Percentiles rank a stretch among this genome's conserved stretches.
Evolutionary conservation across 2,888 invertebrate species (phyloP).

Genomic region (Ormyrus labotus): DNA sequence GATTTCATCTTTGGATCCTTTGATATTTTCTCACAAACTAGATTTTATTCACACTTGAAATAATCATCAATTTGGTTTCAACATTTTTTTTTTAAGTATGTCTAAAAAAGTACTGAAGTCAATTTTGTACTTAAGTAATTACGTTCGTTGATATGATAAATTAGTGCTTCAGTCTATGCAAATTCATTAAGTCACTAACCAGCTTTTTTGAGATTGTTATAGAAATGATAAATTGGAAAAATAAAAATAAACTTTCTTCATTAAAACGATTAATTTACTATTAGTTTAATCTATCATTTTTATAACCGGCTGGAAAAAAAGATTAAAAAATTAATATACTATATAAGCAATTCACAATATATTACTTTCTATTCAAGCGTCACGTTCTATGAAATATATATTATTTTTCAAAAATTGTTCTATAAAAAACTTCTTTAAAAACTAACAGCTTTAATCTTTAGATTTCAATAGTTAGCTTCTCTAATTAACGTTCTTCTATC

Average conservation of each 20-base stretch:
- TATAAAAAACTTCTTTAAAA: conserved; percentile 38
- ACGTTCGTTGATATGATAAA: conserved; percentile 51
- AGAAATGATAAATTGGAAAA: no score
- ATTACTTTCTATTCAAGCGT: conserved; percentile 46
- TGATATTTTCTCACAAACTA: neutral
- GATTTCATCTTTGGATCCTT: neutral
- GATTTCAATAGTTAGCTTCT: neutral
- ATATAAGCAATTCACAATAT: conserved; percentile 16
- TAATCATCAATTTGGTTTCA: neutral
- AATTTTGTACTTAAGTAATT: conserved; percentile 51
- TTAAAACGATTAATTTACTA: no score
- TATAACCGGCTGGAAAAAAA: no score
- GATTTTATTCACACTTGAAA: conserved; percentile 8
- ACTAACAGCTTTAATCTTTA: conserved; percentile 31
- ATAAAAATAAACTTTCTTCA: no score
- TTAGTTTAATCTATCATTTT: no score
- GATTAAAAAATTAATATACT: no score
- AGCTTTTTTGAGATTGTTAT: no score
- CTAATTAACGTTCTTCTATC: conserved; percentile 19
- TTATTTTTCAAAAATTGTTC: conserved; percentile 13
- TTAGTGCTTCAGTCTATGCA: conserved; percentile 55
- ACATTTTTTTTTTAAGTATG: neutral
- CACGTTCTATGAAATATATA: conserved; percentile 18
- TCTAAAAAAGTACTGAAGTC: conserved; percentile 38
- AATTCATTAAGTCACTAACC: conserved; percentile 9